A percentile compares a stretch with the other conserved stretches of the same genome.
Conservation (phyloP, 2,113 vertebrate species). For the Struthio camelus region DNA sequence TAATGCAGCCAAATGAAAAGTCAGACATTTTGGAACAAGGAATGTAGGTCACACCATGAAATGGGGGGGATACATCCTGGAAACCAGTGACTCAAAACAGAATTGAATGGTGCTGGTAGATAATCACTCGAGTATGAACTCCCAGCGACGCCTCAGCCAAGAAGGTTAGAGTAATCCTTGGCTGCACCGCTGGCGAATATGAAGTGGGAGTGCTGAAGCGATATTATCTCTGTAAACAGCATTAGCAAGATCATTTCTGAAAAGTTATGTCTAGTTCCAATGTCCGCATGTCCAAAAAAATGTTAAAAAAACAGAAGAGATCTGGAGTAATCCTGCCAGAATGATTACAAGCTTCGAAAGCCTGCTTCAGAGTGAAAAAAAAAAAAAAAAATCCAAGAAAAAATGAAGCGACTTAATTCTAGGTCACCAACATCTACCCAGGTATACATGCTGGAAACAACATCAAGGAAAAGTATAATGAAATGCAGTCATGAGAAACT, state of each 20-base stretch:
- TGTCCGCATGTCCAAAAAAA: conserved; percentile 20
- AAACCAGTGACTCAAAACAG: neutral
- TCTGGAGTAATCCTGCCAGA: neutral
- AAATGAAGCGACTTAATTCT: neutral
- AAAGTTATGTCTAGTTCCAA: conserved; percentile 36
- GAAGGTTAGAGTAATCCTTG: conserved; percentile 48
- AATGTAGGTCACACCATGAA: neutral
- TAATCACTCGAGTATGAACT: neutral
- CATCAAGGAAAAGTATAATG: neutral
- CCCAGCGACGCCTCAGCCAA: neutral
- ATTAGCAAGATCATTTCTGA: conserved; percentile 43
- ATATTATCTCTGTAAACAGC: conserved; percentile 45
- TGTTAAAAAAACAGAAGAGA: neutral
- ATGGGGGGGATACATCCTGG: neutral
- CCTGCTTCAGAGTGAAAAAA: neutral
- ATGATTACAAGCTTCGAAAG: neutral
- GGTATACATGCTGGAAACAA: neutral
- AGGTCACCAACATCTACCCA: neutral
- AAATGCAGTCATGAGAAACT: neutral
- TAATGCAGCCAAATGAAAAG: neutral
- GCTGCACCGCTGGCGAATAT: neutral
- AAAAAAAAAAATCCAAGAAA: neutral
- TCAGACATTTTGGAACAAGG: neutral
- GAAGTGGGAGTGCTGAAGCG: conserved; percentile 42
- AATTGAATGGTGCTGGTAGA: neutral